Evolutionary conservation across 2,113 vertebrate species (phyloP).

Genomic region (Tetrax tetrax): DNA sequence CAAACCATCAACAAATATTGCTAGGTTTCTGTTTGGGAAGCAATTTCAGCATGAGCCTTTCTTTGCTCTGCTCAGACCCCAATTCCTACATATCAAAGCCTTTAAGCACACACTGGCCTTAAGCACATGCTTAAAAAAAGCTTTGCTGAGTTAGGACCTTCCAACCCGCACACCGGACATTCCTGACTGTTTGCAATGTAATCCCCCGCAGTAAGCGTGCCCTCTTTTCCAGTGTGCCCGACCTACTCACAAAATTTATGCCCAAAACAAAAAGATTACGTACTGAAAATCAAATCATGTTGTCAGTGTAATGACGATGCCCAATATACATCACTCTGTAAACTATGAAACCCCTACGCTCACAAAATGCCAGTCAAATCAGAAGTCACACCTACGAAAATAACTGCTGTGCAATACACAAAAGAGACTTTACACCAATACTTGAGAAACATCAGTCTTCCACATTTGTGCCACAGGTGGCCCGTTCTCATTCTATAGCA

Average conservation of each 20-base stretch:
- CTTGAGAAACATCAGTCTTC: background rate
- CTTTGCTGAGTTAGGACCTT: background rate
- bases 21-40: background rate
- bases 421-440: background rate
- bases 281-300: background rate
- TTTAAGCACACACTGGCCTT: background rate
- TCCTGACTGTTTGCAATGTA: background rate
- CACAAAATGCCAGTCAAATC: background rate
- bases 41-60: background rate
- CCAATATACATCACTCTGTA: background rate
- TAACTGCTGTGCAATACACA: background rate
- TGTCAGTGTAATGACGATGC: background rate
- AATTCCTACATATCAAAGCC: background rate
- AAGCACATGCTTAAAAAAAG: background rate
- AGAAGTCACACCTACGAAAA: background rate
- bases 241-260: background rate
- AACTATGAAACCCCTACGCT: background rate
- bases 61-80: background rate
- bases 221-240: background rate
- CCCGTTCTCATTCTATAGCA: background rate
- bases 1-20: background rate
- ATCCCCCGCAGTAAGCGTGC: background rate
- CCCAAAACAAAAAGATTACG: background rate
- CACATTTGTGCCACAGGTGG: background rate
- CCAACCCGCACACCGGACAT: background rate